Evolutionary conservation across 1,140 invertebrate genomes (phyloP), one percentile per base, ranked within the genome.

Genomic region (Pentalonia nigronervosa): DNA sequence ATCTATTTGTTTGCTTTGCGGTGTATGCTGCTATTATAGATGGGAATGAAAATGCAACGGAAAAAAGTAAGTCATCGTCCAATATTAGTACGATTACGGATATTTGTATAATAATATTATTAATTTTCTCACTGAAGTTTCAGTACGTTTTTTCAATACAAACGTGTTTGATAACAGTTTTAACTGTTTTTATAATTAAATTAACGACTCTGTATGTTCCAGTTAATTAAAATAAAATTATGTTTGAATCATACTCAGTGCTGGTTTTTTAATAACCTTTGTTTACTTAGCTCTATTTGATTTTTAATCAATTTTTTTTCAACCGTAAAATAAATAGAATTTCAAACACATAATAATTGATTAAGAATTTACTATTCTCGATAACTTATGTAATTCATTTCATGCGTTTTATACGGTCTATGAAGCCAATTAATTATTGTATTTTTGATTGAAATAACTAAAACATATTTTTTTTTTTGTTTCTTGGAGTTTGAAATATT

Each of bases 31-130:
- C 94, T 94, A 94, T 53, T 95, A 94, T 95, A 96, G 96, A 96
- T 96, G 96, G 95, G 96, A 95, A 95, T 95, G 94, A 96, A 96
- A 95, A 95, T 95, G 94, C 95, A 96, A 94, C 95, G 96, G 95
- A 95, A 95, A 95, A 96, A 96, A 96, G 96, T 96, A 95, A 96
- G 88, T 93, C 60, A 8, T 67, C 36, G 53, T 9, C 88, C 11
- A 7, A 30, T n/a, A 30, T 76, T 67, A 30, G 30, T 50, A 67
- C n/a, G 4, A 6, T n/a, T 76, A 76, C 30, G 60, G 14, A 76
- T 34, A 76, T 76, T n/a, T 76, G 30, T 76, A 76, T n/a, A 67
- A 67, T 67, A n/a, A 76, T 76, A n/a, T 17, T 76, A 6, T n/a
- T 76, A 76, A 76, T 76, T 76, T 34, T 76, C 60, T 17, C 30